These are phyloP conservation scores for Cirrhinus molitorella DNA, from an alignment of 2,797 vertebrate genomes.

Conservation along the genomic window DNA sequence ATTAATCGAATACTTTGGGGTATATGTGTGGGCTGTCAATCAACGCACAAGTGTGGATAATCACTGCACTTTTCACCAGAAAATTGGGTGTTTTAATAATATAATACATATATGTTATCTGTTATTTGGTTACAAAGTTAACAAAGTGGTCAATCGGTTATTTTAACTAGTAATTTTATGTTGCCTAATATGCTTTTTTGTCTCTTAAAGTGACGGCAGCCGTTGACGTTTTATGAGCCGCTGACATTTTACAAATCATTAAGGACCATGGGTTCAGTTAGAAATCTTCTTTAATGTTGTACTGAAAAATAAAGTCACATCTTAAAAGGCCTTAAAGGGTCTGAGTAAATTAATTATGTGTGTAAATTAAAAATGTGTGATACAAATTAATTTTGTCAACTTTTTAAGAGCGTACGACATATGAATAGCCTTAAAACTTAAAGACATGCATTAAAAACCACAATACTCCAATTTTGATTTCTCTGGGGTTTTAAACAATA, in stretches of 20 bases:
- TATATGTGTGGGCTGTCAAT: too few relatives aligned
- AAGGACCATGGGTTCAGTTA: not conserved
- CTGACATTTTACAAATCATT: not conserved
- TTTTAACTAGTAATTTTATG: not conserved
- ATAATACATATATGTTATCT: not conserved
- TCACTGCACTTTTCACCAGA: too few relatives aligned
- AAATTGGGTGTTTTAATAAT: not conserved
- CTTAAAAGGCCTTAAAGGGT: not conserved
- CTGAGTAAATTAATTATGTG: not conserved
- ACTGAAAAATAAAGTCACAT: not conserved
- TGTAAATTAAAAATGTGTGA: not conserved
- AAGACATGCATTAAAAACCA: not conserved
- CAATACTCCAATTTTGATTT: not conserved
- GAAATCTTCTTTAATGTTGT: not conserved
- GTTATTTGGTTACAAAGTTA: not conserved
- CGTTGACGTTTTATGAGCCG: not conserved
- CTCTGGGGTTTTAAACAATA: not conserved
- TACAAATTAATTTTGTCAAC: not conserved
- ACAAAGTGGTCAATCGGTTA: not conserved
- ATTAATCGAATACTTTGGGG: too few relatives aligned
- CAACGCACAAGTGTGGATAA: too few relatives aligned
- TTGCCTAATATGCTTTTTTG: not conserved
- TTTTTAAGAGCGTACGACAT: not conserved
- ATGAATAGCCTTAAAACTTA: not conserved
- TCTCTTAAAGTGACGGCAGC: not conserved